Percentiles rank a stretch among this genome's conserved stretches.
These are phyloP conservation scores for Antheraea assamensis DNA, from an alignment of 2,888 invertebrate genomes.

Conservation along the genomic window DNA sequence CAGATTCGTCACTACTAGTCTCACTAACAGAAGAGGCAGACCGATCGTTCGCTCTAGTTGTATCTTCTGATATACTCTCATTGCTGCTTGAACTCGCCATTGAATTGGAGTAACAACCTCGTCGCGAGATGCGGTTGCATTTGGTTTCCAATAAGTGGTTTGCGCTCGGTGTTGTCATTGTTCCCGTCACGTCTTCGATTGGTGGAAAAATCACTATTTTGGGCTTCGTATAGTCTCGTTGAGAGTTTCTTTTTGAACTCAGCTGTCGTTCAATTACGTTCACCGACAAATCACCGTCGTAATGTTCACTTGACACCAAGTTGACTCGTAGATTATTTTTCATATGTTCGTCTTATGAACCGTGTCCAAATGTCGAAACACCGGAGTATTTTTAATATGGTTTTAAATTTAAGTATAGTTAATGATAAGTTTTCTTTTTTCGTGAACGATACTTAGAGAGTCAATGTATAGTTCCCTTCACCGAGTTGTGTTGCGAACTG, in stretches of 20 bases:
- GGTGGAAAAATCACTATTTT: slow-evolving; percentile 77
- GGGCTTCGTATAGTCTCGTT: slow-evolving; percentile 66
- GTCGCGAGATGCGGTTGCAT: slow-evolving; percentile 83
- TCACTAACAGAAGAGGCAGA: slow-evolving; percentile 84
- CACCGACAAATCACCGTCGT: slow-evolving; percentile 58
- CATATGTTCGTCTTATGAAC: slow-evolving; percentile 57
- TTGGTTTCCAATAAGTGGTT: slow-evolving; percentile 85
- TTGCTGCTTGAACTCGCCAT: slow-evolving; percentile 73
- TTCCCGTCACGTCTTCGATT: slow-evolving; percentile 79
- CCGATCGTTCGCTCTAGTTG: slow-evolving; percentile 62
- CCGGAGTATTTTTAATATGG: slow-evolving; percentile 32
- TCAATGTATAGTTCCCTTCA: slow-evolving; percentile 51
- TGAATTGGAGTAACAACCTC: slow-evolving; percentile 70
- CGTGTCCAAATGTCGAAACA: slow-evolving; percentile 40
- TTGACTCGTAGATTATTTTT: slow-evolving; percentile 67
- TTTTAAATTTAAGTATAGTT: slow-evolving; percentile 33
- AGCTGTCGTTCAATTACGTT: slow-evolving; percentile 52
- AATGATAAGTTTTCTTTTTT: slow-evolving; percentile 61
- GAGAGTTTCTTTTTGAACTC: slow-evolving; percentile 45
- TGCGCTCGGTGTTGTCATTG: slow-evolving; percentile 81
- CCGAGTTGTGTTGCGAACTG: slow-evolving; percentile 60
- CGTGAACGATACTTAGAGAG: slow-evolving; percentile 39
- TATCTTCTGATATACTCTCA: slow-evolving; percentile 69
- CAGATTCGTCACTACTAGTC: slow-evolving; percentile 84
- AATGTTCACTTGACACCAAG: slow-evolving; percentile 62